Conservation (phyloP, 2,797 vertebrate genomes). For the Xyrichtys novacula region DNA sequence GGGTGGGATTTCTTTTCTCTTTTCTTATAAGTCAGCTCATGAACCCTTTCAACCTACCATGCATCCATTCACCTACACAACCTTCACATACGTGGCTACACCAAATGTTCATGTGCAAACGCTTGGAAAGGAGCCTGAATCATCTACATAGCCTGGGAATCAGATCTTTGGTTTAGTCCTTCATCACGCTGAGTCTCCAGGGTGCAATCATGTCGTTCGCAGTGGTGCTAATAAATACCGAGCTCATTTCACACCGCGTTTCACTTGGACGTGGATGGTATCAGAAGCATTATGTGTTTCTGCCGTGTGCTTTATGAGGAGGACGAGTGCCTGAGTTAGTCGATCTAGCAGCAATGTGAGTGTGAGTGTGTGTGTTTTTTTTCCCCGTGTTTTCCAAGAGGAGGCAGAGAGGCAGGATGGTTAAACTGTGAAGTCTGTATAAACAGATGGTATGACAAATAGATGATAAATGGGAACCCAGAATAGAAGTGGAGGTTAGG, state of each 20-base stretch:
- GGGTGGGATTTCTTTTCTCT: conserved; percentile 12
- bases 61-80: conserved; percentile 19
- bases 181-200: conserved; percentile 66
- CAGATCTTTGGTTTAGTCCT: conserved; percentile 74
- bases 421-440: conserved; percentile 58
- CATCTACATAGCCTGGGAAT: conserved; percentile 50
- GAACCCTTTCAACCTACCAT: neutral
- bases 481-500: conserved; percentile 40
- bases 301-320: conserved; percentile 39
- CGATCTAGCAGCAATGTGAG: conserved; percentile 39
- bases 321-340: conserved; percentile 46
- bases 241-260: conserved; percentile 72
- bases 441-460: conserved; percentile 73
- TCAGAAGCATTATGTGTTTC: conserved; percentile 58
- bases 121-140: conserved; percentile 67
- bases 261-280: conserved; percentile 71
- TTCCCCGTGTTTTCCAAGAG: neutral
- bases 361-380: conserved; percentile 44
- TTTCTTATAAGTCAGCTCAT: neutral
- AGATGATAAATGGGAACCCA: conserved; percentile 59
- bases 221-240: conserved; percentile 71
- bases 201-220: conserved; percentile 81
- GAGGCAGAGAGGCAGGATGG: conserved; percentile 37
- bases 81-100: conserved; percentile 2
- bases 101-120: conserved; percentile 53